Evolutionary conservation across 2,113 vertebrate genomes (phyloP).

Genomic region (Apaloderma vittatum): DNA sequence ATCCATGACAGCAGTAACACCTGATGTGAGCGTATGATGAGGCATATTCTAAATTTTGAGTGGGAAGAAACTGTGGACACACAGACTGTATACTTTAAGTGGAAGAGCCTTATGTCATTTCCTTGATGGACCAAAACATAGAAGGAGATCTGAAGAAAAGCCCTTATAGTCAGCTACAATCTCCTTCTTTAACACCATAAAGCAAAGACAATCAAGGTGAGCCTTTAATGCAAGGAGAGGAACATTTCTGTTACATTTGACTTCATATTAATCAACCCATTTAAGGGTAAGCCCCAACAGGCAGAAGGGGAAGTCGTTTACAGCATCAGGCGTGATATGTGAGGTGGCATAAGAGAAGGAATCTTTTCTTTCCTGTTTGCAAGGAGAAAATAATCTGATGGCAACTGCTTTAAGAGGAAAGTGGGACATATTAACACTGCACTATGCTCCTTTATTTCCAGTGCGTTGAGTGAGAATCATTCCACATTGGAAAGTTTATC

Average conservation of each 20-base stretch:
- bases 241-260: slow-evolving; percentile 23
- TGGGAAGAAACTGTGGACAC: background rate
- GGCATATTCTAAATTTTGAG: background rate
- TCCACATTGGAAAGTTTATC: slow-evolving; percentile 3
- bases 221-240: background rate
- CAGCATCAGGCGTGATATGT: slow-evolving; percentile 22
- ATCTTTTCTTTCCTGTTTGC: slow-evolving; percentile 48
- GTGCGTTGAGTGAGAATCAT: background rate
- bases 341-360: slow-evolving; percentile 54
- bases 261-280: slow-evolving; percentile 50
- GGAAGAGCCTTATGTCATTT: background rate
- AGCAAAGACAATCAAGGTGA: background rate
- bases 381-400: slow-evolving; percentile 15
- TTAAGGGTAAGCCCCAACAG: slow-evolving; percentile 51
- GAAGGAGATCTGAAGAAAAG: background rate
- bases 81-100: background rate
- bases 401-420: background rate
- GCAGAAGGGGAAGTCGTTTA: slow-evolving; percentile 63
- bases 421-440: background rate
- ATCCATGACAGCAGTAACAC: background rate
- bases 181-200: background rate
- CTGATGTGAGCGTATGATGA: background rate
- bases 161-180: background rate
- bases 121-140: background rate
- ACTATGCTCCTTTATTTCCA: background rate